Evolutionary conservation across 2,797 vertebrate species (phyloP).

Genomic region (Clarias pachynema): DNA sequence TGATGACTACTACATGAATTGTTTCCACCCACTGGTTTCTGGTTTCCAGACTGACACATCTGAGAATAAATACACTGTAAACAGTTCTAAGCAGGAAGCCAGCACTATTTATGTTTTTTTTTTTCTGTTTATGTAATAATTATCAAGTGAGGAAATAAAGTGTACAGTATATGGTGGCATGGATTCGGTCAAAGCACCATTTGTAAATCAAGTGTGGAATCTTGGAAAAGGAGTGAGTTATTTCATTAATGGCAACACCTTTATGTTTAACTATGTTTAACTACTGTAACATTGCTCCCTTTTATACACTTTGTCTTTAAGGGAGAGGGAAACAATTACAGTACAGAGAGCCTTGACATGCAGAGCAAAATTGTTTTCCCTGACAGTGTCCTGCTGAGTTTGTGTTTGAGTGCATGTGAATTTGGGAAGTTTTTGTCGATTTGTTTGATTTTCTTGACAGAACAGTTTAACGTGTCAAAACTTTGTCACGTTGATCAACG

Average conservation of each 20-base stretch:
- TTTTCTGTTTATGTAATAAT: neutral
- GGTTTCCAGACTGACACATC: no score
- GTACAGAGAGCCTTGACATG: neutral
- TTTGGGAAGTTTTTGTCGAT: no score
- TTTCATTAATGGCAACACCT: neutral
- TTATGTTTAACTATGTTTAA: neutral
- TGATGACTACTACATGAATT: neutral
- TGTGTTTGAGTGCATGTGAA: no score
- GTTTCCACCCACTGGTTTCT: no score
- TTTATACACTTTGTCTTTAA: neutral
- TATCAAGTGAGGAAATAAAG: neutral
- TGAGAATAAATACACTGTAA: neutral
- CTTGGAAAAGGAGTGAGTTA: neutral
- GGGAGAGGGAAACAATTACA: neutral
- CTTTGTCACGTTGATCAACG: no score
- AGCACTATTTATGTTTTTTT: neutral
- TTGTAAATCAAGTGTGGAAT: neutral
- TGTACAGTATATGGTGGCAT: neutral
- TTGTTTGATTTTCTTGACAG: no score
- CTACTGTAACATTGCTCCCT: neutral
- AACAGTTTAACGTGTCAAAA: no score
- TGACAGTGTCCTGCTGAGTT: no score
- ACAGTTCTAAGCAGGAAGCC: neutral
- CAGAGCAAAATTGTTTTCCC: no score
- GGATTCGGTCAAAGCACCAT: neutral